phyloP scores from a whole-genome alignment of 2,888 invertebrate species.

The Spatulosminthurus flaviceps region DNA sequence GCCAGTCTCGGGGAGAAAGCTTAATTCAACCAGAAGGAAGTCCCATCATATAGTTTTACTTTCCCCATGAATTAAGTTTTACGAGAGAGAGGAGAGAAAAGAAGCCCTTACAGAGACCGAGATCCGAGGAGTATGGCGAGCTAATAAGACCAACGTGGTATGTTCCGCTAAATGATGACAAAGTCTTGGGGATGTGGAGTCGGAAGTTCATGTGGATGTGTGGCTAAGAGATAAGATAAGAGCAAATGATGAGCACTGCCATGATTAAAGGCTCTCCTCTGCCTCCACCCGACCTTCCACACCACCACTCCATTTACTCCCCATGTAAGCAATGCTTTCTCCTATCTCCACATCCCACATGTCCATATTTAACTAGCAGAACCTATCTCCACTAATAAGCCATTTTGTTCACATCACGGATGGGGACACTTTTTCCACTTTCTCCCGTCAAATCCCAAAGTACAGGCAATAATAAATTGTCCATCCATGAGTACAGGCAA shows the following conservation, averaged over 20 bases:
- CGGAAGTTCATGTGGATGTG: conserved; percentile 26
- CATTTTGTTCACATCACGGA: no score
- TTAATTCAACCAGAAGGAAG: conserved; percentile 19
- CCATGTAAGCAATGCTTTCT: no score
- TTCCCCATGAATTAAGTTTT: conserved; percentile 29
- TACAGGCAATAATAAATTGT: no score
- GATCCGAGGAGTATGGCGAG: no score
- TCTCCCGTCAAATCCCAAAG: no score
- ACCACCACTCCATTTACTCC: no score
- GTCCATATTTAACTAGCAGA: no score
- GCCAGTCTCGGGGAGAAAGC: background rate
- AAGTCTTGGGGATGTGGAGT: conserved; percentile 27
- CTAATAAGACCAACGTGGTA: background rate
- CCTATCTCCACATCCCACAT: background rate
- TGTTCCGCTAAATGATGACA: conserved; percentile 30
- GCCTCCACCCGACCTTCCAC: background rate
- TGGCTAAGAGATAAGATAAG: conserved; percentile 18
- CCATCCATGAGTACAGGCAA: no score
- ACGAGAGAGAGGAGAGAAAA: conserved; percentile 15
- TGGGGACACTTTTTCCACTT: no score
- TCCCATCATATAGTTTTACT: background rate
- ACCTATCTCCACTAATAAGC: no score
- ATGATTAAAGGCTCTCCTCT: conserved; percentile 21
- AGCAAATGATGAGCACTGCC: conserved; percentile 21
- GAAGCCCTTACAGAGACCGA: background rate